These are phyloP conservation scores for Cactoblastis cactorum DNA, from an alignment of 2,888 invertebrate genomes.

Conservation along the genomic window DNA sequence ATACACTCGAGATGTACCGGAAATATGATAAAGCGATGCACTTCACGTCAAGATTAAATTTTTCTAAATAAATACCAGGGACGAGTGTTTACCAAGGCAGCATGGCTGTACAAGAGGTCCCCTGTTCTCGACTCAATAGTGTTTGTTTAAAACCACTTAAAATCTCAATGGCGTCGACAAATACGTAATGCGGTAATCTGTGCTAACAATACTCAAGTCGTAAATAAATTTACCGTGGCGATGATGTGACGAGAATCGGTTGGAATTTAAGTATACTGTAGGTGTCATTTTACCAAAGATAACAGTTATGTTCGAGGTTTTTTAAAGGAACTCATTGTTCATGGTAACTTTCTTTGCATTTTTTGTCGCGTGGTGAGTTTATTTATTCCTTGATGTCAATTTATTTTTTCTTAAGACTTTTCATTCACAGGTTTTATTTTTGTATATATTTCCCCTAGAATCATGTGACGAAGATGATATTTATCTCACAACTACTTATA, in stretches of 20 bases:
- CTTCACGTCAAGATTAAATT: conserved; percentile 60
- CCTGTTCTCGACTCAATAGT: conserved; percentile 57
- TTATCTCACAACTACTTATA: neutral
- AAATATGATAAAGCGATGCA: conserved; percentile 54
- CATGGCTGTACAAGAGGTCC: conserved; percentile 52
- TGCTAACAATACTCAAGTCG: conserved; percentile 54
- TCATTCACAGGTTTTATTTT: too few relatives aligned
- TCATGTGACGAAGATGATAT: neutral
- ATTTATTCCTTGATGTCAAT: too few relatives aligned
- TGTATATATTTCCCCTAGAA: too few relatives aligned
- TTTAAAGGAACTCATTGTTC: too few relatives aligned
- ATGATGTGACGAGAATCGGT: conserved; percentile 7
- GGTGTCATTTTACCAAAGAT: conserved; percentile 27
- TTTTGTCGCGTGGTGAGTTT: too few relatives aligned
- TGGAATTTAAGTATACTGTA: conserved; percentile 23
- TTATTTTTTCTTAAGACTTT: too few relatives aligned
- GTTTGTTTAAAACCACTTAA: conserved; percentile 71
- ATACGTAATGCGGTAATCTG: conserved; percentile 59
- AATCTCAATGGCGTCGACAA: conserved; percentile 56
- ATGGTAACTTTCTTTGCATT: too few relatives aligned
- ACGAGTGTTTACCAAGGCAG: conserved; percentile 45
- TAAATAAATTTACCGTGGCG: conserved; percentile 23
- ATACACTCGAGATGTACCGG: conserved; percentile 48
- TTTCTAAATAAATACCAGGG: conserved; percentile 55
- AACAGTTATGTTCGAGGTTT: neutral